Conservation (phyloP, 1,140 invertebrate species). For the Psix sp. region DNA sequence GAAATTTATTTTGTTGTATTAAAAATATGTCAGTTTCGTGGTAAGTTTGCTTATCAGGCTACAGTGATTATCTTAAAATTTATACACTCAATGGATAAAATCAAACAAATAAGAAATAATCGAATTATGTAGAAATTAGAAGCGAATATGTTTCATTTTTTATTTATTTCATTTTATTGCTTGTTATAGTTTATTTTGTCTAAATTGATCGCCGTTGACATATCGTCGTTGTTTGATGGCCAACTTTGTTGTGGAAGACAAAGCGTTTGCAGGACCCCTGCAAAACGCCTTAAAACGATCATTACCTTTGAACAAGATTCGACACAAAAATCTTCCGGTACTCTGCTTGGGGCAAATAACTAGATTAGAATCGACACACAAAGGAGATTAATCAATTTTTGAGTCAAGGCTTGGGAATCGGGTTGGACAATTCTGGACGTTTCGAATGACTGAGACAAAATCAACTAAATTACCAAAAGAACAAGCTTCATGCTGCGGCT, state of each 20-base stretch:
- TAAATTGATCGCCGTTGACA: conserved; percentile 3
- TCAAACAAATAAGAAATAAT: too few relatives aligned
- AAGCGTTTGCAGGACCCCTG: conserved; percentile 54
- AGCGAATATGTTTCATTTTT: too few relatives aligned
- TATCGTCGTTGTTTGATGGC: conserved; percentile 48
- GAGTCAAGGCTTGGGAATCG: too few relatives aligned
- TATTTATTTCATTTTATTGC: neutral
- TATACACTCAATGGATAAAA: too few relatives aligned
- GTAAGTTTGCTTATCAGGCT: too few relatives aligned
- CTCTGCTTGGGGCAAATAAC: neutral
- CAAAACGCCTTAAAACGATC: conserved; percentile 39
- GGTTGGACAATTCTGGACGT: too few relatives aligned
- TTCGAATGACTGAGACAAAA: conserved; percentile 29
- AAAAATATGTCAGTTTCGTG: too few relatives aligned
- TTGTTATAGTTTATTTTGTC: conserved; percentile 18
- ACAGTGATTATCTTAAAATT: too few relatives aligned
- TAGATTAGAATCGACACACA: too few relatives aligned
- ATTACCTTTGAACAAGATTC: conserved; percentile 33
- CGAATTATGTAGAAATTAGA: too few relatives aligned
- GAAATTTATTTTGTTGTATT: too few relatives aligned
- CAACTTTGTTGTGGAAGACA: conserved; percentile 30
- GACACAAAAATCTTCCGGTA: conserved; percentile 25
- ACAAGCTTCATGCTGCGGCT: conserved; percentile 30
- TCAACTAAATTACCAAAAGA: conserved; percentile 20
- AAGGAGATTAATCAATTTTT: too few relatives aligned